Base-by-base conservation (phyloP, 2,113 vertebrate species). In the Podiceps cristatus region DNA sequence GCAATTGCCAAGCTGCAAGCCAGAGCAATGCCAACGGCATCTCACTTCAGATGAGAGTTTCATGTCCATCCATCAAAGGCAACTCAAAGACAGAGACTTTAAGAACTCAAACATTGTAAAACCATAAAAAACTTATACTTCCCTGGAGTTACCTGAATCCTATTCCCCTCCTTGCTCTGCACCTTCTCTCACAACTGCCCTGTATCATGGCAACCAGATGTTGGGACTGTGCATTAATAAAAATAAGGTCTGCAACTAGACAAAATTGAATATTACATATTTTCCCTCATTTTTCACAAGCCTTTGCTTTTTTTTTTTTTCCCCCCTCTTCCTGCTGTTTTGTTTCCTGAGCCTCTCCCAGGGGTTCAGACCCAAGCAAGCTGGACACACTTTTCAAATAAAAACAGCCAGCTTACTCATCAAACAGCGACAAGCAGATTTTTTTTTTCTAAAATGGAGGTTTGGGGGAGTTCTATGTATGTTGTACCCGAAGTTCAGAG, bases 121-220 rank as follows among this genome's bases (percentile, higher is more conserved):
- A 24, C 45, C 47, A 63, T 71, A 63, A 87, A 96, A 81, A 91
- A 53, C 66, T 76, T 25, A 44, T 35, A 53, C 64, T 76, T 93
- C 52, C 67, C 87, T 23, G 10, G 84, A 95, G 76, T 31, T 3
- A 35, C 89, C 50, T 53, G 91, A 93, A 52, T 60, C 45, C 66
- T 66, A 17, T 56, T 80, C 72, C 69, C 35, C 31, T 92, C 73
- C 74, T 68, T 35, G 40, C 60, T 88, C 90, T 78, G 44, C 53
- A 95, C 84, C 87, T 93, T 85, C 49, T 87, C 76, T 93, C 4
- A 0, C 63, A 69, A 73, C 60, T 85, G 73, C 18, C 80, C 91
- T 85, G 84, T 96, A 88, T 29, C 93, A 94, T 82, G 89, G 94
- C 95, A 97, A 94, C 93, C 80, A 88, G 84, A 66, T 85, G 60